Evolutionary conservation across 2,888 invertebrate genomes (phyloP).

Genomic region (Ennomos quercinarius): DNA sequence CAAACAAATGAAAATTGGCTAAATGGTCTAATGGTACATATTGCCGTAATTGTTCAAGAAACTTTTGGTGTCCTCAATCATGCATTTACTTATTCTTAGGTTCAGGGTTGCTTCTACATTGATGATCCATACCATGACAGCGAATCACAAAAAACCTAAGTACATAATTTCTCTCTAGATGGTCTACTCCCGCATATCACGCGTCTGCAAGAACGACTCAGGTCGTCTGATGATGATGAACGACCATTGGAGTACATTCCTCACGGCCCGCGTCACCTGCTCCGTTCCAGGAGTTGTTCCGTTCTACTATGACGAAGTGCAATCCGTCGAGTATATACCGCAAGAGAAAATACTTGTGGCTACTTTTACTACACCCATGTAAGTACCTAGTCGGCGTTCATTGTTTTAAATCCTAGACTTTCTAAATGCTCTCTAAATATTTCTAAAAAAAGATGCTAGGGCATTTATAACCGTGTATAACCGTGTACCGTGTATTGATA

Average conservation of each 20-base stretch:
- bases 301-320: conserved; percentile 95
- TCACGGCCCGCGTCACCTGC: conserved; percentile 94
- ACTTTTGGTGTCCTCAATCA: too few relatives aligned
- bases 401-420: neutral
- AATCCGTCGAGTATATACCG: conserved; percentile 91
- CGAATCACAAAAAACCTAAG: too few relatives aligned
- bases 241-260: conserved; percentile 96
- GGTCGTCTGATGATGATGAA: conserved; percentile 92
- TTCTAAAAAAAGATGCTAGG: too few relatives aligned
- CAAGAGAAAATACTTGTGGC: conserved; percentile 93
- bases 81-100: too few relatives aligned
- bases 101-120: too few relatives aligned
- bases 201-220: conserved; percentile 95
- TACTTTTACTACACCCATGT: conserved; percentile 93
- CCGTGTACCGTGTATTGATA: too few relatives aligned
- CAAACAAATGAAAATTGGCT: too few relatives aligned
- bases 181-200: conserved; percentile 95
- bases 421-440: too few relatives aligned
- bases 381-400: conserved; percentile 44
- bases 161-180: conserved; percentile 80
- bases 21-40: too few relatives aligned
- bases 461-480: too few relatives aligned
- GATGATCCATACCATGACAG: too few relatives aligned
- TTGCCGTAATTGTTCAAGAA: too few relatives aligned
- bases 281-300: conserved; percentile 94